Base-by-base conservation (phyloP, 2,113 vertebrate species). In the Gadus macrocephalus region DNA sequence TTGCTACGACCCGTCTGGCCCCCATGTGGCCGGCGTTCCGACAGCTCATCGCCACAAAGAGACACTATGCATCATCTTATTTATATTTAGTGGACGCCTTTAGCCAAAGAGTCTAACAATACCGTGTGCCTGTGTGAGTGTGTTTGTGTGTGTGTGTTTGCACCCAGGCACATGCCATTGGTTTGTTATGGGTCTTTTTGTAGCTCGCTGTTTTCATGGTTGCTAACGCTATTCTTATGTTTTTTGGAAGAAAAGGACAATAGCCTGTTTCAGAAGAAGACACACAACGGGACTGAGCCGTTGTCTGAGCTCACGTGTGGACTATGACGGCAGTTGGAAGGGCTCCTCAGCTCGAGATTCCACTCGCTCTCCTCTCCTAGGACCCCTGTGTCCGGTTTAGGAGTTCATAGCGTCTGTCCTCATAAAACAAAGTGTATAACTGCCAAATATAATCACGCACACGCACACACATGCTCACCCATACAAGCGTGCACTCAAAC, bases 11-110 rank as follows among this genome's bases (percentile, higher is more conserved):
- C 20, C 62, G 68, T 70, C 71, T 77, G 83, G 55, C 56, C 77
- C 55, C 84, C 83, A 86, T 72, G 81, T 81, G 76, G 49, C 72
- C 38, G 42, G 72, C 60, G 73, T 49, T 70, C 70, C 17, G 59
- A 35, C 9, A 20, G 15, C 68, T 20, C 59, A 12, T 22, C 59
- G n/a, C 16, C 56, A 74, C 38, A 71, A 66, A 77, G 70, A 59
- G 19, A 56, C 17, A 65, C 74, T 59, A 53, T 49, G 8, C 8
- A 49, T 49, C 42, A 62, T 53, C 68, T 70, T 12, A 63, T 42
- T 68, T 38, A 11, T 62, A 70, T 55, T 53, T 22, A 49, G 78
- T 68, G 66, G 42, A 49, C 12, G 42, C 42, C 12, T 49, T 49
- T 49, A 49, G 8, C 42, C 8, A 49, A 9, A 49, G 42, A 49